phyloP scores from a whole-genome alignment of 2,113 vertebrate species.

The Bubo scandiacus region DNA sequence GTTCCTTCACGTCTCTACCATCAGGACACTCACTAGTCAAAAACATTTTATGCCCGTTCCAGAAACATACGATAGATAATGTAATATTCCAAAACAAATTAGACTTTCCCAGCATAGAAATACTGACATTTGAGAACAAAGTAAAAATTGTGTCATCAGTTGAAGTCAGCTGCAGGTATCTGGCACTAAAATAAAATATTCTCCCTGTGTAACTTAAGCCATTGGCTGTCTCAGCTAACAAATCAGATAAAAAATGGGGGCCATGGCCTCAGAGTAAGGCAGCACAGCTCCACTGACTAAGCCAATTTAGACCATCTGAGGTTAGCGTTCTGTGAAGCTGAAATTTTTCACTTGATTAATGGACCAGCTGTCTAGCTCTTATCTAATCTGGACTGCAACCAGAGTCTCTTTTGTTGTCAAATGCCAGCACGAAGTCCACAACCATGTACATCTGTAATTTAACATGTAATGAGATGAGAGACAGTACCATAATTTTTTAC shows the following conservation, averaged over 20 bases:
- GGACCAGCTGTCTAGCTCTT: slow-evolving; percentile 22
- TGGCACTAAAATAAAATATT: slow-evolving; percentile 1
- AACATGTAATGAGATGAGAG: slow-evolving; percentile 4
- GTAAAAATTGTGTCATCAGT: not conserved
- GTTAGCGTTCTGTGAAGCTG: not conserved
- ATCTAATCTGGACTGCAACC: slow-evolving; percentile 20
- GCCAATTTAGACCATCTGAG: slow-evolving; percentile 24
- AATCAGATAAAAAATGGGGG: not conserved
- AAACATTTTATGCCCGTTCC: not conserved
- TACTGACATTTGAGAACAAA: not conserved
- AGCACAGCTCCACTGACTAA: not conserved
- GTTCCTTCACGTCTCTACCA: not conserved
- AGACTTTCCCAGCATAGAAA: not conserved
- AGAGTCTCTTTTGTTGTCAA: slow-evolving; percentile 1
- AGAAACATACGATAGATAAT: not conserved
- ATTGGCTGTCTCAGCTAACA: not conserved
- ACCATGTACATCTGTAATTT: not conserved
- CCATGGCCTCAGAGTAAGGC: not conserved
- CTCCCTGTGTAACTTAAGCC: not conserved
- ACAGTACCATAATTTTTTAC: not conserved
- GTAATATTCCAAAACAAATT: not conserved
- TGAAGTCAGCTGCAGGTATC: not conserved
- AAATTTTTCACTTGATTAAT: slow-evolving; percentile 55
- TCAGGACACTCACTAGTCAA: not conserved
- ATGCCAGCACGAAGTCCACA: not conserved